A percentile compares a stretch with the other conserved stretches of the same genome.
phyloP scores from a whole-genome alignment of 2,888 invertebrate genomes.

The Cerceris rybyensis region DNA sequence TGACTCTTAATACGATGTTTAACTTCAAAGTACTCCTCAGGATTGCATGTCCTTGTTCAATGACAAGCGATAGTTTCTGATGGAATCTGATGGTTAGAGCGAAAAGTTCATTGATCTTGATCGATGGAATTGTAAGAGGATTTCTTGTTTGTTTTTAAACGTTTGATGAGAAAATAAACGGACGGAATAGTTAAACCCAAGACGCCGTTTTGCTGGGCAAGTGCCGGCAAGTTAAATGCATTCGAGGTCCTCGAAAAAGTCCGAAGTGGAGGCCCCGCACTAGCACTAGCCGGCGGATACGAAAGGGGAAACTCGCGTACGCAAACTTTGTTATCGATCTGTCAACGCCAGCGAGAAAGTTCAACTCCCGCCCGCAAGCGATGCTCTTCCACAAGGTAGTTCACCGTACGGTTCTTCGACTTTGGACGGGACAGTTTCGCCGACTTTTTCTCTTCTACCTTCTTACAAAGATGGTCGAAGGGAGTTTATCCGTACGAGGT shows the following conservation, averaged over 20 bases:
- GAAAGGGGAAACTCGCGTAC: conserved; percentile 64
- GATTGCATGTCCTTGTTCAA: too few relatives aligned
- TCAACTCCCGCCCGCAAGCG: conserved; percentile 66
- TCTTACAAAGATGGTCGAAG: too few relatives aligned
- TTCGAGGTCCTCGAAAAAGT: conserved; percentile 31
- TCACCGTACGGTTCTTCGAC: conserved; percentile 34
- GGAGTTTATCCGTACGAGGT: too few relatives aligned
- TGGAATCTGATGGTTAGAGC: too few relatives aligned
- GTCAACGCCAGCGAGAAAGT: conserved; percentile 72
- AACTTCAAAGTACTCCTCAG: too few relatives aligned
- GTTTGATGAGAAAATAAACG: too few relatives aligned
- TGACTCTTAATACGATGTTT: too few relatives aligned
- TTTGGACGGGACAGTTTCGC: conserved; percentile 2
- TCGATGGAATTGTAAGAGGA: not conserved
- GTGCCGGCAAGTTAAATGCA: conserved; percentile 17
- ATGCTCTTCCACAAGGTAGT: conserved; percentile 57
- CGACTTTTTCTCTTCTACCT: not conserved
- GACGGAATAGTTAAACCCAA: not conserved
- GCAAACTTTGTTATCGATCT: conserved; percentile 75
- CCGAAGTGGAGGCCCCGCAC: conserved; percentile 13
- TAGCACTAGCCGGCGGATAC: conserved; percentile 41
- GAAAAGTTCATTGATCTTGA: not conserved
- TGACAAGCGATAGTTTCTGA: too few relatives aligned
- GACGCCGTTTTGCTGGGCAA: not conserved
- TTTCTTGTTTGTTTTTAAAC: not conserved